These are phyloP conservation scores for Callionymus lyra DNA, from an alignment of 2,113 vertebrate species.

Conservation along the genomic window DNA sequence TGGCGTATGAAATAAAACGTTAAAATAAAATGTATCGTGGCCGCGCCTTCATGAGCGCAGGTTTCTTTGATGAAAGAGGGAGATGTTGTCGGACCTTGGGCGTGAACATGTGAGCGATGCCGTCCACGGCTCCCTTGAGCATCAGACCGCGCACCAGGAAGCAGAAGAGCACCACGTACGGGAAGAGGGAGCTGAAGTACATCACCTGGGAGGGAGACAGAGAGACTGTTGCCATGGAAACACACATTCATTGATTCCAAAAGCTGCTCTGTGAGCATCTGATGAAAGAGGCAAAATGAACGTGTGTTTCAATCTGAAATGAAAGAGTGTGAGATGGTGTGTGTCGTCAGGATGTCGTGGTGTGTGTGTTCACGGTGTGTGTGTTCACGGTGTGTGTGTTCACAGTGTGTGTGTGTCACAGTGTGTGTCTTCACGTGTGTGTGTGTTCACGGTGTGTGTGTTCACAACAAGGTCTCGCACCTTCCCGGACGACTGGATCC, in stretches of 20 bases:
- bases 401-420: too few relatives aligned
- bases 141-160: slow-evolving; percentile 89
- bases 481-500: slow-evolving; percentile 98
- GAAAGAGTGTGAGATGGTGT: too few relatives aligned
- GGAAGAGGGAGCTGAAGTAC: slow-evolving; percentile 99
- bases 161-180: slow-evolving; percentile 93
- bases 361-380: too few relatives aligned
- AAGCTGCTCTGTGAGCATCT: slow-evolving; percentile 18
- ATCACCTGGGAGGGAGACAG: slow-evolving; percentile 75
- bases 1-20: neutral
- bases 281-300: too few relatives aligned
- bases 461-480: slow-evolving; percentile 62
- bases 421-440: too few relatives aligned
- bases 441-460: too few relatives aligned
- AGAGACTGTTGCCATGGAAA: slow-evolving; percentile 42
- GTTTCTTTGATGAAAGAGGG: too few relatives aligned
- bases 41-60: neutral
- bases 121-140: slow-evolving; percentile 85
- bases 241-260: slow-evolving; percentile 11
- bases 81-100: slow-evolving; percentile 78
- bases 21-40: slow-evolving; percentile 16
- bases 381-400: too few relatives aligned
- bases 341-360: too few relatives aligned
- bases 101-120: slow-evolving; percentile 97
- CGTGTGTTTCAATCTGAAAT: slow-evolving; percentile 24